A percentile compares a stretch with the other conserved stretches of the same genome.
Conservation (phyloP, 1,140 invertebrate genomes). For the Trichomalopsis sarcophagae region DNA sequence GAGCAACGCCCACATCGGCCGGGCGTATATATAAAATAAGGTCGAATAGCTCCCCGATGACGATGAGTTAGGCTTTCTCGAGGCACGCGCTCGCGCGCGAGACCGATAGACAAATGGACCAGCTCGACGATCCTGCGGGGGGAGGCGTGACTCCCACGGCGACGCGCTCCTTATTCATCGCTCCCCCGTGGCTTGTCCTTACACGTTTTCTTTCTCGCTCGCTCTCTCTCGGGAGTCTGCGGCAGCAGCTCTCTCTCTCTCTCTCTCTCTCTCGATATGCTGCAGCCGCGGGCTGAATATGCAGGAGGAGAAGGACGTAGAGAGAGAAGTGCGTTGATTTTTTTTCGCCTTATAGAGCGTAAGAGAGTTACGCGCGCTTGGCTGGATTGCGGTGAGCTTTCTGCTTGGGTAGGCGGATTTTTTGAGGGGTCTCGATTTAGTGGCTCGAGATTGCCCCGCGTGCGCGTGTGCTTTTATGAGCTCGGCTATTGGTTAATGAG, state of each 20-base stretch:
- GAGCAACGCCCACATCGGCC: slow-evolving; percentile 30
- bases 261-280: background rate
- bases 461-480: background rate
- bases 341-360: too few relatives aligned
- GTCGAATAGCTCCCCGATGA: slow-evolving; percentile 45
- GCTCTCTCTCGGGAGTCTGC: background rate
- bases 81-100: background rate
- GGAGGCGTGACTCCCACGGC: slow-evolving; percentile 41
- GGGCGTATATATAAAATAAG: slow-evolving; percentile 23
- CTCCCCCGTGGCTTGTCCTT: slow-evolving; percentile 40
- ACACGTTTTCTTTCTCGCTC: background rate
- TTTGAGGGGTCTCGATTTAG: too few relatives aligned
- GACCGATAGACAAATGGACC: slow-evolving; percentile 45
- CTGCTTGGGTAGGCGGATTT: too few relatives aligned
- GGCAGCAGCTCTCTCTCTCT: background rate
- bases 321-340: background rate
- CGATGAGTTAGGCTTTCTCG: slow-evolving; percentile 23
- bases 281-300: background rate
- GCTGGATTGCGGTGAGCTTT: too few relatives aligned
- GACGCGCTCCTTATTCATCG: slow-evolving; percentile 52
- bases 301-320: background rate
- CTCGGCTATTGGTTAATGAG: too few relatives aligned
- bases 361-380: too few relatives aligned
- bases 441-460: too few relatives aligned
- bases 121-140: slow-evolving; percentile 29